Evolutionary conservation across 2,113 vertebrate genomes (phyloP).

Genomic region (Podocnemis expansa): DNA sequence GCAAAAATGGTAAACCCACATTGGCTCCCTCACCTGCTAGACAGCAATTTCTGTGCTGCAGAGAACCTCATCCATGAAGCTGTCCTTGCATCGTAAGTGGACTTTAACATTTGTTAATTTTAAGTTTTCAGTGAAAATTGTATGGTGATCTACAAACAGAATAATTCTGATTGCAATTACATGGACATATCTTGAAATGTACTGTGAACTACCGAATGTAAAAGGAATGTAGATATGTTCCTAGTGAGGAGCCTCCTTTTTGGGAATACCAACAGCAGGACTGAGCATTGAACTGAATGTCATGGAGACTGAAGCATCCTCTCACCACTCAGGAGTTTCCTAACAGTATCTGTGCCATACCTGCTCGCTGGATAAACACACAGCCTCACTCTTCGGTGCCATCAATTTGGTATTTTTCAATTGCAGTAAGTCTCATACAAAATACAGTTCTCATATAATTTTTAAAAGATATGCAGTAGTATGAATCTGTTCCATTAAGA

Average conservation of each 20-base stretch:
- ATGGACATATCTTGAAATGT: neutral
- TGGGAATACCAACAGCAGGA: accelerated
- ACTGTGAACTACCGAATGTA: accelerated
- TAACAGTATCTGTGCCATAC: neutral
- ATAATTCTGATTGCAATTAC: no score
- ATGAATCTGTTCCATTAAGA: neutral
- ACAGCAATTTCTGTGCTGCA: neutral
- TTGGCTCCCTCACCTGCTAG: neutral
- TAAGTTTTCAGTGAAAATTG: neutral
- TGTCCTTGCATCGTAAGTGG: neutral
- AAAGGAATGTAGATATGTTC: neutral
- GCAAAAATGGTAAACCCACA: neutral
- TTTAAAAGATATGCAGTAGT: neutral
- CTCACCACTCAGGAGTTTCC: neutral
- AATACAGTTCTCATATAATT: neutral
- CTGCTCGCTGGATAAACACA: neutral
- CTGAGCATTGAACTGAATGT: neutral
- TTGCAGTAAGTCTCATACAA: neutral
- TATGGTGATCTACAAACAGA: accelerated
- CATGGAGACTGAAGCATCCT: neutral
- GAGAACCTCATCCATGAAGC: neutral
- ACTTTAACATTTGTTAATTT: neutral
- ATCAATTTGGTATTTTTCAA: neutral
- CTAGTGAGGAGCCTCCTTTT: accelerated
- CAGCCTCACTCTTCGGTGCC: neutral